Conservation (phyloP, 1,140 invertebrate genomes). For the Littorina saxatilis region DNA sequence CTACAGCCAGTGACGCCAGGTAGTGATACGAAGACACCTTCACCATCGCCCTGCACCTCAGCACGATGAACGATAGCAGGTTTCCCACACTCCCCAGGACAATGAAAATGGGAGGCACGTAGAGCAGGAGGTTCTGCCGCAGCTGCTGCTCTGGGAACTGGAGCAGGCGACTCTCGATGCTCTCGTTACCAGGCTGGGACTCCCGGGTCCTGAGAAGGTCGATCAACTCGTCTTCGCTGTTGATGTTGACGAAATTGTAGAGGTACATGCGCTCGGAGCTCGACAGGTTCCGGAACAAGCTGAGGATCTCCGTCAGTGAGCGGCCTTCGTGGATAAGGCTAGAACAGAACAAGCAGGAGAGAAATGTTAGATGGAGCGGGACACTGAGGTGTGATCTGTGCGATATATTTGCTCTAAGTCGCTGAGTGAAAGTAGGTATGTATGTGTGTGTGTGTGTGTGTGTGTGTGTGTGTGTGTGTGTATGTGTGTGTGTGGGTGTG, state of each 20-base stretch:
- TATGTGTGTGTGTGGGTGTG: too few species aligned
- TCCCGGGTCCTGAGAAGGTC: not conserved
- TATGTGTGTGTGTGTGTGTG: too few species aligned
- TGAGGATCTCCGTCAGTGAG: not conserved
- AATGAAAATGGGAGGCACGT: slow-evolving; percentile 63
- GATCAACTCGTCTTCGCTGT: not conserved
- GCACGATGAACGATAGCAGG: slow-evolving; percentile 64
- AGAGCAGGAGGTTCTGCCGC: slow-evolving; percentile 55
- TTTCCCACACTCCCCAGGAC: slow-evolving; percentile 66
- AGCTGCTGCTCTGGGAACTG: slow-evolving; percentile 55
- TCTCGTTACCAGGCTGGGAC: not conserved
- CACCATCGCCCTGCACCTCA: slow-evolving; percentile 63
- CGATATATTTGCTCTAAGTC: too few species aligned
- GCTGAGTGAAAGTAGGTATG: too few species aligned
- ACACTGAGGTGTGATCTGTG: too few species aligned
- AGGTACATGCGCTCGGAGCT: not conserved
- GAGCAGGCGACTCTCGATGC: slow-evolving; percentile 32
- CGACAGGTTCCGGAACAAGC: not conserved
- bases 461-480: too few species aligned
- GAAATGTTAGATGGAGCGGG: too few species aligned
- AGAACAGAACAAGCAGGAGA: too few species aligned
- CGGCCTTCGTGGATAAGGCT: not conserved
- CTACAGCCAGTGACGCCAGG: slow-evolving; percentile 68
- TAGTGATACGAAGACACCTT: slow-evolving; percentile 70
- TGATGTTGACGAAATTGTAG: not conserved